These are phyloP conservation scores for Trididemnum clinides DNA, from an alignment of 23 tunicate species.

Conservation along the genomic window DNA sequence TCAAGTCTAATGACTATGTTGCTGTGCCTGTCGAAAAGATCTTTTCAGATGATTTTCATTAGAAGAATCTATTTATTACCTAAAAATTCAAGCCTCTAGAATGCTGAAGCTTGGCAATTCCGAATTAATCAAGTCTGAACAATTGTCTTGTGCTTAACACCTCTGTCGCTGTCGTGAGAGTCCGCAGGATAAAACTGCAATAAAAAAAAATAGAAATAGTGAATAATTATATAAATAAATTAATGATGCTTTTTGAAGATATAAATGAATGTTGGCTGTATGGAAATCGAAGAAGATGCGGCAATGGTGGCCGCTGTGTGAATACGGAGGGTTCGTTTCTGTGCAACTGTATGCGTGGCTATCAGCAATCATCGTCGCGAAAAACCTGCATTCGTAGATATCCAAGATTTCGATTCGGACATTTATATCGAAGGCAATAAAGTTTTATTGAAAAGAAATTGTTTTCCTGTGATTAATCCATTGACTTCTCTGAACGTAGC, in stretches of 20 bases:
- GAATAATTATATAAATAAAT: too few relatives aligned
- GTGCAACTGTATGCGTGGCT: slow-evolving; percentile 32
- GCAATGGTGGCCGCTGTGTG: slow-evolving; percentile 41
- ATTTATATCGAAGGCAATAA: neutral
- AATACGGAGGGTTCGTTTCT: slow-evolving; percentile 31
- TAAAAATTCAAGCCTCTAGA: neutral
- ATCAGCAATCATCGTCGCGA: neutral
- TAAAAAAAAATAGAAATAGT: too few relatives aligned
- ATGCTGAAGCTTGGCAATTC: neutral
- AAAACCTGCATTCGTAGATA: neutral
- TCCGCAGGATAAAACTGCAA: too few relatives aligned
- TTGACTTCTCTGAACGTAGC: too few relatives aligned
- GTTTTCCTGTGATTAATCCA: too few relatives aligned
- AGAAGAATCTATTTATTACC: neutral
- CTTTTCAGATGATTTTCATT: too few relatives aligned
- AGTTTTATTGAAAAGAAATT: too few relatives aligned
- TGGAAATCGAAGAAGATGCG: neutral
- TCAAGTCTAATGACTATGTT: too few relatives aligned
- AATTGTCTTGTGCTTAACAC: too few relatives aligned
- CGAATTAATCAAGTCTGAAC: neutral
- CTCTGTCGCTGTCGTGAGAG: too few relatives aligned
- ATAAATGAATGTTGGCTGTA: slow-evolving; percentile 27
- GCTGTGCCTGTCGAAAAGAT: too few relatives aligned
- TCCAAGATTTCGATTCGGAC: neutral
- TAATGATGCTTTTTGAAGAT: slow-evolving; percentile 19